Evolutionary conservation across 1,140 invertebrate genomes (phyloP).

Genomic region (Manduca sexta): DNA sequence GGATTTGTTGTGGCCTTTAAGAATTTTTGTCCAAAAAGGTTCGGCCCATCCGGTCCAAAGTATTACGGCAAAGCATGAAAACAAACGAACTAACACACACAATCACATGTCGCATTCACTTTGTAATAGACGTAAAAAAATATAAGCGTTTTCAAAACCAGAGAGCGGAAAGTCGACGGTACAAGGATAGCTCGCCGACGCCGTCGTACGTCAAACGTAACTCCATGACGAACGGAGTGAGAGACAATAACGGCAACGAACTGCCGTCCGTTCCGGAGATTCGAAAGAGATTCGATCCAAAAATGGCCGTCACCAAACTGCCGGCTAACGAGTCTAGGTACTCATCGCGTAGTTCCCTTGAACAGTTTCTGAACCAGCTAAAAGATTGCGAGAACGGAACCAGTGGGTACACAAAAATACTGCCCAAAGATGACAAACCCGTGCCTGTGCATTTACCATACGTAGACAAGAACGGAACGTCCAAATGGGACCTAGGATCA

Average conservation of each 20-base stretch:
- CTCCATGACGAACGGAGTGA: slow-evolving; percentile 54
- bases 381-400: slow-evolving; percentile 63
- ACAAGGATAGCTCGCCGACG: slow-evolving; percentile 54
- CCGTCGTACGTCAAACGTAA: slow-evolving; percentile 48
- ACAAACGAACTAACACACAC: slow-evolving; percentile 39
- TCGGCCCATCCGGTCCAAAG: background rate
- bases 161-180: slow-evolving; percentile 59
- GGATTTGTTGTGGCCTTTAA: too few relatives aligned
- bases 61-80: slow-evolving; percentile 20
- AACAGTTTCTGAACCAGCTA: slow-evolving; percentile 60
- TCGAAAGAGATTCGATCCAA: slow-evolving; percentile 70
- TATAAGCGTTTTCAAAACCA: slow-evolving; percentile 56
- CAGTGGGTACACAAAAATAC: slow-evolving; percentile 42
- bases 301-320: slow-evolving; percentile 69
- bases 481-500: slow-evolving; percentile 54
- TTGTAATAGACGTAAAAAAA: slow-evolving; percentile 14
- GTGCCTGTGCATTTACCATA: slow-evolving; percentile 65
- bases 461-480: slow-evolving; percentile 52
- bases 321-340: slow-evolving; percentile 54
- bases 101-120: slow-evolving; percentile 26
- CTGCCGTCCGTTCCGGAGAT: slow-evolving; percentile 74
- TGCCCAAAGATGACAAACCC: slow-evolving; percentile 54
- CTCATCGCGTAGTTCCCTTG: slow-evolving; percentile 38
- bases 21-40: too few relatives aligned
- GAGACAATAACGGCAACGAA: slow-evolving; percentile 74